A percentile compares a stretch with the other conserved stretches of the same genome.
Conservation (phyloP, 2,888 invertebrate species). For the Morinoia aosen region DNA sequence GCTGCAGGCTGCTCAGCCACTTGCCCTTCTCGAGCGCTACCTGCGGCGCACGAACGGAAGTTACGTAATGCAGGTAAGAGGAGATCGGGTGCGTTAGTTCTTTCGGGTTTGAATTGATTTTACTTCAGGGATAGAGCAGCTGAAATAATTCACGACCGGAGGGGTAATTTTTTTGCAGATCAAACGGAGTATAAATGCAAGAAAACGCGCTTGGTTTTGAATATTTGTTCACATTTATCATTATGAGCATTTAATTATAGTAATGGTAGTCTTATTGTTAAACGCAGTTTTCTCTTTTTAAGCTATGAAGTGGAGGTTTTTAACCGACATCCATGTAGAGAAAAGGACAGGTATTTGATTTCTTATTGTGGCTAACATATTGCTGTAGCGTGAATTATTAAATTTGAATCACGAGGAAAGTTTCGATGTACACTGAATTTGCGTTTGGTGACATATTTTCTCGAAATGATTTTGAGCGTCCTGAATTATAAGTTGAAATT, state of each 20-base stretch:
- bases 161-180: neutral
- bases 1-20: slow-evolving; percentile 68
- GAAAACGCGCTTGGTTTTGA: neutral
- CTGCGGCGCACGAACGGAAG: slow-evolving; percentile 64
- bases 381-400: neutral
- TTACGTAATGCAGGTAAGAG: neutral
- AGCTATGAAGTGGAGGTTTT: neutral
- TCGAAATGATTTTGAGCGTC: neutral
- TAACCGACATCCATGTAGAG: neutral
- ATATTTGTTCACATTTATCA: neutral
- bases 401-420: neutral
- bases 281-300: neutral
- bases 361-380: too few relatives aligned
- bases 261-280: neutral
- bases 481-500: neutral
- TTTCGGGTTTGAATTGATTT: neutral
- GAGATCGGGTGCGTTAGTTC: neutral
- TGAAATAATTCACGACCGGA: neutral
- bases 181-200: neutral
- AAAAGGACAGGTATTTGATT: neutral
- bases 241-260: neutral
- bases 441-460: neutral
- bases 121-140: neutral
- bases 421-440: neutral
- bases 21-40: slow-evolving; percentile 75